Evolutionary conservation across 2,888 invertebrate species (phyloP).

Genomic region (Melieria picta): DNA sequence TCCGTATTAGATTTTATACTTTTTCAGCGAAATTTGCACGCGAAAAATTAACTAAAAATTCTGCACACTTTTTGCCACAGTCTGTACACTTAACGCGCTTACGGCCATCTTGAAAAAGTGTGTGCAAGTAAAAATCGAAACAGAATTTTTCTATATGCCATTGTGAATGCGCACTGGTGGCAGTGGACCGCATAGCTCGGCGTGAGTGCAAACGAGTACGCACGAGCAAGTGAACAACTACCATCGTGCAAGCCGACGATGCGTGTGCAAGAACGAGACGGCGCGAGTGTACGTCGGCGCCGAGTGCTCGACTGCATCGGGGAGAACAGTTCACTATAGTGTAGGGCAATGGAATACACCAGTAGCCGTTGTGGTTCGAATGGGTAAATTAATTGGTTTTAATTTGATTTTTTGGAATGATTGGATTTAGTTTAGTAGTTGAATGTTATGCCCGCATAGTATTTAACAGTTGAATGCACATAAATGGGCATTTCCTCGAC

Average conservation of each 20-base stretch:
- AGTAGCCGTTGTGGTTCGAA: no score
- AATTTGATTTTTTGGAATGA: no score
- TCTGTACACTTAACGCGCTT: slow-evolving; percentile 33
- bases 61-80: background rate
- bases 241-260: background rate
- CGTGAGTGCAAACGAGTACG: slow-evolving; percentile 7
- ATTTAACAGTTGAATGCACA: no score
- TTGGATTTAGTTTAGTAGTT: no score
- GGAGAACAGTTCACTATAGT: background rate
- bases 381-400: no score
- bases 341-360: no score
- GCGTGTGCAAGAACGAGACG: background rate
- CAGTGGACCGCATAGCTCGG: background rate
- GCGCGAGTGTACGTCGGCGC: background rate
- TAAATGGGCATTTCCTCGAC: no score
- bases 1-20: no score
- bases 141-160: slow-evolving; percentile 35
- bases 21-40: no score
- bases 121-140: slow-evolving; percentile 35
- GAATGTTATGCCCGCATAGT: no score
- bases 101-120: slow-evolving; percentile 42
- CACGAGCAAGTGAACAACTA: background rate
- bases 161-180: slow-evolving; percentile 42
- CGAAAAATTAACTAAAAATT: background rate
- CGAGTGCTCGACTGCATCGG: background rate